Conservation (phyloP, 1,140 invertebrate species). For the Reticulitermes speratus region DNA sequence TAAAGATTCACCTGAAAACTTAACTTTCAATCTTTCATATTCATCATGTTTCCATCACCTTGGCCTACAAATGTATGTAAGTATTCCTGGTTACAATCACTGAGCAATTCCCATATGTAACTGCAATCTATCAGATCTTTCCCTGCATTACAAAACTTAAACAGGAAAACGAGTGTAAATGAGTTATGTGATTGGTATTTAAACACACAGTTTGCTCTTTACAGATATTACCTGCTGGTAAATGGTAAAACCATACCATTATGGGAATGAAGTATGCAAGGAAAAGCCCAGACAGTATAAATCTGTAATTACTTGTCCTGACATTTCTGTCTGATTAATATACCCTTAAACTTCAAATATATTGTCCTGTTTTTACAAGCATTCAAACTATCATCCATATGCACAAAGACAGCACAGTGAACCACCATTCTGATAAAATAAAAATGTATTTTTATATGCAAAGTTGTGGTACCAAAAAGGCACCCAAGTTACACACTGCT, state of each 20-base stretch:
- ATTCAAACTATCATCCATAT: background rate
- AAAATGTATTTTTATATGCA: constrained; percentile 5
- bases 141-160: background rate
- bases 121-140: background rate
- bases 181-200: too few species aligned
- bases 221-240: background rate
- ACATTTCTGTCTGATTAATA: background rate
- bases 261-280: background rate
- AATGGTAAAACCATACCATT: background rate
- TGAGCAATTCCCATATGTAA: background rate
- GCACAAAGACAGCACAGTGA: constrained; percentile 25
- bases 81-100: background rate
- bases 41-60: background rate
- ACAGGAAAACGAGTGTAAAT: background rate
- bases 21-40: background rate
- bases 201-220: too few species aligned
- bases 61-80: background rate
- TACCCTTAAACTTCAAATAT: background rate
- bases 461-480: constrained; percentile 15
- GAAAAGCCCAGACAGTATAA: background rate
- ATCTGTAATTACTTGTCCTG: background rate
- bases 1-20: background rate
- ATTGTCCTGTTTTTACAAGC: background rate
- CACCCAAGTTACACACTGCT: constrained; percentile 10
- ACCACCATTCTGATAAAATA: background rate